Base-by-base conservation (phyloP, 2,797 vertebrate species). In the Clamator glandarius region DNA sequence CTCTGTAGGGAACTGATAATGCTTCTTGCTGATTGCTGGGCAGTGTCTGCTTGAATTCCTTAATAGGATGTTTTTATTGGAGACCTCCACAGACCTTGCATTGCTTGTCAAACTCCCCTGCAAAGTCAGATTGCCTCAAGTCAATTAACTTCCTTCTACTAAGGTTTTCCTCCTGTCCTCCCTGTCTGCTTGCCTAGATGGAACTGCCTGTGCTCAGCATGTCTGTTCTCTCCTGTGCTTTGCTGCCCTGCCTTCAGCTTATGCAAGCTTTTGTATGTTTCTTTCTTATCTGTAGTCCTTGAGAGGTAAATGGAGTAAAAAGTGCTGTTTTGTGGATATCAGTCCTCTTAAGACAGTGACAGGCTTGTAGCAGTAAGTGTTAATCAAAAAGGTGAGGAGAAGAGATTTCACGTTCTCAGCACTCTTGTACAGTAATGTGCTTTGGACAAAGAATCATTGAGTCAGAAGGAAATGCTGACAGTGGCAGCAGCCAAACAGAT, bases 191-290 rank as follows among this genome's bases (percentile, higher is more conserved):
- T 29, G 23, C 51, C 13, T 14, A 69, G 29, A 31, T 29, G 12
- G 4, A 39, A 3, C 23, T 84, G 48, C 9, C 35, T 1, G 0
- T 23, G 46, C 8, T 23, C 21, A 12, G 8, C 12, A 14, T 3
- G 2, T 44, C 50, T 62, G 16, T 24, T 16, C 25, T 55, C 48
- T 82, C 41, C 0, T 1, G 13, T 52, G 36, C 20, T 84, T 90
- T 28, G 20, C 23, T 77, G 23, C 20, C 25, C 50, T 90, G 10
- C 52, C 18, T 82, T 82, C 3, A 3, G 14, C 8, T 2, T n/a
- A 3, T 41, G 20, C 18, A 63, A 28, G 11, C 21, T 57, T 77
- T 31, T 81, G 41, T 28, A 9, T 5, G 0, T 58, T 79, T 6
- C 8, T 52, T 85, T 78, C 55, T 73, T 76, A 21, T 21, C 16